These are phyloP conservation scores for Coptodon bakossiorum DNA, from an alignment of 2,113 vertebrate species.

Conservation along the genomic window DNA sequence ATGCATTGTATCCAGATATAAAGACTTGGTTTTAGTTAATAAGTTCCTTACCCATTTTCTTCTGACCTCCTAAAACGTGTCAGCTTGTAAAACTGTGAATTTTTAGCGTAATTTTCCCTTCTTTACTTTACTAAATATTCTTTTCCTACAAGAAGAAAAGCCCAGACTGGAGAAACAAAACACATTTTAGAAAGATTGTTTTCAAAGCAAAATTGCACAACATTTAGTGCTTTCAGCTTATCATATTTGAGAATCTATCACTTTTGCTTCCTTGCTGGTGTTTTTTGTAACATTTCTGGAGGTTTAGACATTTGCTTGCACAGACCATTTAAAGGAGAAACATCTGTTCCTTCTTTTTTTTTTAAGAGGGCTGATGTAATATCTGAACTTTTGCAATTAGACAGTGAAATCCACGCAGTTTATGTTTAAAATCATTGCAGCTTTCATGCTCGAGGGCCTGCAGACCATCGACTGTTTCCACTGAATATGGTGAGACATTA, in stretches of 20 bases:
- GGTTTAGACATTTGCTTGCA: neutral
- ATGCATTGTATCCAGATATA: neutral
- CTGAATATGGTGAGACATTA: neutral
- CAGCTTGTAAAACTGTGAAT: neutral
- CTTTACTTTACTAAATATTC: neutral
- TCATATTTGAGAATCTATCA: neutral
- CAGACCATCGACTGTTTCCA: neutral
- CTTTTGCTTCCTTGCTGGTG: neutral
- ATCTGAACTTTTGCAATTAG: neutral
- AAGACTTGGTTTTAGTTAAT: neutral
- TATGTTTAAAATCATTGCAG: neutral
- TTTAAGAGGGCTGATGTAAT: neutral
- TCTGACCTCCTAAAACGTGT: neutral
- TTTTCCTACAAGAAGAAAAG: neutral
- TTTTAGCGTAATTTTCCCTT: neutral
- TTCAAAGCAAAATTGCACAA: neutral
- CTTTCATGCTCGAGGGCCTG: neutral
- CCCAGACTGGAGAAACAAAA: neutral
- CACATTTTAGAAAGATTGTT: neutral
- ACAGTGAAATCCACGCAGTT: neutral
- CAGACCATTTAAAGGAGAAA: neutral
- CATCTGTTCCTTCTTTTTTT: neutral
- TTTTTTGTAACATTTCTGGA: neutral
- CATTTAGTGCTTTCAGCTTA: neutral
- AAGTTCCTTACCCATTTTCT: neutral